These are phyloP conservation scores for Tapera naevia DNA, from an alignment of 2,797 vertebrate genomes.

Conservation along the genomic window DNA sequence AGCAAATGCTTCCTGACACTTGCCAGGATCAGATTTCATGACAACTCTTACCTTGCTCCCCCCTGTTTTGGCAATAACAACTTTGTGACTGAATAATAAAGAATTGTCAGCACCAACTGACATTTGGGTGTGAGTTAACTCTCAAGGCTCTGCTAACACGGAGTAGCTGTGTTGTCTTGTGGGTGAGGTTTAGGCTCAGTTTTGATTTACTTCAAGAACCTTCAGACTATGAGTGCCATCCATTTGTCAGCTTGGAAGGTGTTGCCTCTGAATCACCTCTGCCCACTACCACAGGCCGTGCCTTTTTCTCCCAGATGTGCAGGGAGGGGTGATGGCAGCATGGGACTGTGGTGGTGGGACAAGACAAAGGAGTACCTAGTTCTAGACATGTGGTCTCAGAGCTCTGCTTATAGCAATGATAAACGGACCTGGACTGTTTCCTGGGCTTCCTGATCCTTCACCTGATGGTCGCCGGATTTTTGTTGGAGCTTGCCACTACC, in stretches of 20 bases:
- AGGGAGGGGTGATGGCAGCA: neutral
- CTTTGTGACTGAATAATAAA: neutral
- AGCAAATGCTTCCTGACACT: neutral
- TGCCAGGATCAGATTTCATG: neutral
- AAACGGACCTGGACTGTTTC: neutral
- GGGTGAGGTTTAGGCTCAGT: neutral
- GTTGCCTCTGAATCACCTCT: neutral
- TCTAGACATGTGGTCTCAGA: neutral
- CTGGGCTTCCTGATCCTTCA: neutral
- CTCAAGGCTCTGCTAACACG: neutral
- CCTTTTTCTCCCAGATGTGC: neutral
- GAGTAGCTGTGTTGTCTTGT: neutral
- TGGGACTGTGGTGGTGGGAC: neutral
- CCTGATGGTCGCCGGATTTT: neutral
- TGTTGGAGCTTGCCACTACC: neutral
- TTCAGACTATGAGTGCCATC: neutral
- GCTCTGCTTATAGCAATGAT: neutral
- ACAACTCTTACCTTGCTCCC: neutral
- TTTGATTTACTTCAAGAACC: neutral
- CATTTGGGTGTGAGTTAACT: neutral
- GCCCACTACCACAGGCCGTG: neutral
- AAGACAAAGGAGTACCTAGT: neutral
- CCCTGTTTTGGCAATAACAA: neutral
- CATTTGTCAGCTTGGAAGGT: neutral
- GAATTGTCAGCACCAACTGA: neutral